A percentile compares a stretch with the other conserved stretches of the same genome.
phyloP scores from a whole-genome alignment of 2,797 vertebrate species.

The Oreonectes daqikongensis region DNA sequence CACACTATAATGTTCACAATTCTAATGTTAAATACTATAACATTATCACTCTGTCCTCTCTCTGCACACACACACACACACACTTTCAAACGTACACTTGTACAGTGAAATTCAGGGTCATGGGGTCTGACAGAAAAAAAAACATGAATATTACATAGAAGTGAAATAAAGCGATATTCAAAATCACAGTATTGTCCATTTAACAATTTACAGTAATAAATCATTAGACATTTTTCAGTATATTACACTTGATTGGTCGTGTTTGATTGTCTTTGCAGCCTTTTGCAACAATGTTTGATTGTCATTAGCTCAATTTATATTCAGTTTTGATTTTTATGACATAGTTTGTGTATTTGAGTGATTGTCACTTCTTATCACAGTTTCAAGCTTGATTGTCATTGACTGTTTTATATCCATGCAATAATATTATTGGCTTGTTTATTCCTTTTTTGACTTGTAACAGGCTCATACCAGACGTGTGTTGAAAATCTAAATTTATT shows the following conservation, averaged over 20 bases:
- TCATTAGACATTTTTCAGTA: conserved; percentile 10
- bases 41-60: neutral
- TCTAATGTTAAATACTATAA: conserved; percentile 48
- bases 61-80: conserved; percentile 13
- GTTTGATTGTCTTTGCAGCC: conserved; percentile 33
- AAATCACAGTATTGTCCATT: conserved; percentile 33
- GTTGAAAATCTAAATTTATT: neutral
- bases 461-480: neutral
- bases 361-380: conserved; percentile 18
- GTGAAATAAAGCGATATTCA: conserved; percentile 14
- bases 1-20: conserved; percentile 54
- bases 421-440: conserved; percentile 30
- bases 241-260: conserved; percentile 38
- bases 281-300: conserved; percentile 60
- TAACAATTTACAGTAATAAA: conserved; percentile 44
- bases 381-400: conserved; percentile 33
- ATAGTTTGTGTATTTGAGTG: conserved; percentile 24
- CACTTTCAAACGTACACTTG: conserved; percentile 7
- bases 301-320: conserved; percentile 59
- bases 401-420: conserved; percentile 10
- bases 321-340: neutral
- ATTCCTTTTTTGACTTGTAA: neutral
- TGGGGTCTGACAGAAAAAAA: conserved; percentile 28
- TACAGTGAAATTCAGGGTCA: conserved; percentile 27
- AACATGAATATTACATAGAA: conserved; percentile 10